Evolutionary conservation across 2,113 vertebrate genomes (phyloP), one percentile per base, ranked within the genome.

Genomic region (Ploceus nigricollis): DNA sequence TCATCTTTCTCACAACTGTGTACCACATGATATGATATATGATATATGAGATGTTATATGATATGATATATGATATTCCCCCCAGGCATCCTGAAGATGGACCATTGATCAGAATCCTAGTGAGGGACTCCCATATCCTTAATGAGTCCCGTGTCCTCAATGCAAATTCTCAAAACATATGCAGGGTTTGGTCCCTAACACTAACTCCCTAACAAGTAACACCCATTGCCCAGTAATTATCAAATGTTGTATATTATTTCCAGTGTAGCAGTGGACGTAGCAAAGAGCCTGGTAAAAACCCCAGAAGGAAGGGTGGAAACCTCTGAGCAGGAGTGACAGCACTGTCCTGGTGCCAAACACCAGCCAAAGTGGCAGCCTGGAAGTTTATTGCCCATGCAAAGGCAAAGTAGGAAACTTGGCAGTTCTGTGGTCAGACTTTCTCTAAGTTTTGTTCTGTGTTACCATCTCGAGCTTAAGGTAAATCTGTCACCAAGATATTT

Each of bases 341-440:
- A 23, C 22, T 0, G 0, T 42, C 72, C 45, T 50, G 30, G n/a
- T 22, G 33, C 54, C 45, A 73, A 81, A 65, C 25, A 44, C 4
- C 56, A 73, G 31, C 11, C 35, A 30, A 73, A 82, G 37, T 1
- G 1, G 20, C 42, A 87, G 20, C 27, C 45, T 48, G 15, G 42
- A 47, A 31, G 5, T 69, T 51, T 27, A 45, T 37, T 1, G 1
- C 5, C 48, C 44, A 16, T 6, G 23, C 5, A 63, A 69, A 85
- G 6, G 19, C 23, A 76, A 82, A 82, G 28, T 11, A 27, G 5
- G 13, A 20, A 25, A 88, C n/a, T 65, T 12, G 7, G 45, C 31
- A 54, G 37, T 45, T 53, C 63, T 1, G 0, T 28, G 64, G 31
- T 48, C 66, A 82, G 28, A 71, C 19, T 73, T 82, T 45, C 37